Conservation (phyloP, 2,113 vertebrate species). For the Pavo muticus region DNA sequence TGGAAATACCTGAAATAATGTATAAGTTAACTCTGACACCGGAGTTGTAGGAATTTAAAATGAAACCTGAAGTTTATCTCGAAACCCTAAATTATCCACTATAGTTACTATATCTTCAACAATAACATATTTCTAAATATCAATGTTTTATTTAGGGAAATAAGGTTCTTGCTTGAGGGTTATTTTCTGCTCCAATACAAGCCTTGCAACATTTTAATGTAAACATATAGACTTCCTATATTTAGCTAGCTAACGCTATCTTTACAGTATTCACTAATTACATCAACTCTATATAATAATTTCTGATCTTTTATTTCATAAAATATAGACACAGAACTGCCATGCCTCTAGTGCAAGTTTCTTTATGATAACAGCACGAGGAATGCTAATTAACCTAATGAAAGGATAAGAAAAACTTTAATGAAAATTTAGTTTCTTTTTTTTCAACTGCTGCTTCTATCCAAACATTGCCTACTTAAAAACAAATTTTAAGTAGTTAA, state of each 20-base stretch:
- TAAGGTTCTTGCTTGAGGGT: not conserved
- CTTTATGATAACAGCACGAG: not conserved
- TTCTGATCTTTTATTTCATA: not conserved
- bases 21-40: not conserved
- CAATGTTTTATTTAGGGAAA: not conserved
- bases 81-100: not conserved
- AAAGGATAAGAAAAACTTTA: not conserved
- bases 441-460: not conserved
- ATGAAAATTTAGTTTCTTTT: not conserved
- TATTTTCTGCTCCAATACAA: not conserved
- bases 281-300: not conserved
- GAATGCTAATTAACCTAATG: not conserved
- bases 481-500: not conserved
- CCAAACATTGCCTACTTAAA: not conserved
- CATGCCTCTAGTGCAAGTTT: not conserved
- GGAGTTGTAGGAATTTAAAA: not conserved
- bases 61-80: not conserved
- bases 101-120: not conserved
- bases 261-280: not conserved
- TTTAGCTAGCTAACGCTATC: not conserved
- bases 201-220: not conserved
- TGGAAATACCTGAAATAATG: not conserved
- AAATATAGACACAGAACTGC: not conserved
- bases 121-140: not conserved
- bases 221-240: not conserved